Conservation (phyloP, 1,140 invertebrate species). For the Sminthurides bifidus region DNA sequence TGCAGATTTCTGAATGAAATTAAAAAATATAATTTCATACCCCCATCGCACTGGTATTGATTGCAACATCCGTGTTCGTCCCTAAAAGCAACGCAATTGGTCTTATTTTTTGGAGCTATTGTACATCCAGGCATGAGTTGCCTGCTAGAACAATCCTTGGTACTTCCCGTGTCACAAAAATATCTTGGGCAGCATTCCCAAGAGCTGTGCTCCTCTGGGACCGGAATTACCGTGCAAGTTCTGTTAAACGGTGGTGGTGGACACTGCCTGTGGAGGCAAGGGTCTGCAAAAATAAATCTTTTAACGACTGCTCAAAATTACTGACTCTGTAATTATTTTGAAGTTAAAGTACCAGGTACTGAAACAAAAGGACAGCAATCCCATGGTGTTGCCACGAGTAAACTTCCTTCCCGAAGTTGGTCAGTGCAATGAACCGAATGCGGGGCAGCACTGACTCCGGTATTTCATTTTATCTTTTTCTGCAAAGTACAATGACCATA, state of each 20-base stretch:
- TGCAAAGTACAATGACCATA: background rate
- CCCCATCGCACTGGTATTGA: conserved; percentile 25
- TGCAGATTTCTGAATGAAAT: background rate
- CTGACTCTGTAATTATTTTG: background rate
- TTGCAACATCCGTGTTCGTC: conserved; percentile 20
- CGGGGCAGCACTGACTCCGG: conserved; percentile 7
- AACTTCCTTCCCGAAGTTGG: background rate
- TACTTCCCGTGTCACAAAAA: conserved; percentile 9
- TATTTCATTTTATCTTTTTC: conserved; percentile 20
- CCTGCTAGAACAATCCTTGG: conserved; percentile 13
- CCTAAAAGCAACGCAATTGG: conserved; percentile 17
- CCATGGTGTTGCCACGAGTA: conserved; percentile 22
- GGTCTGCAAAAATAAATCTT: conserved; percentile 6
- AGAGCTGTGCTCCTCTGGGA: background rate
- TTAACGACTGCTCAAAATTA: background rate
- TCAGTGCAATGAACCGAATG: no score
- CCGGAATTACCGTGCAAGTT: conserved; percentile 8
- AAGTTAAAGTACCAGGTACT: conserved; percentile 18
- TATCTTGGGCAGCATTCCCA: conserved; percentile 18
- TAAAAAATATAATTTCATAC: no score
- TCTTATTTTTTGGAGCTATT: conserved; percentile 13
- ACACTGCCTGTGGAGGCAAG: conserved; percentile 12
- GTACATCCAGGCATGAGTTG: conserved; percentile 17
- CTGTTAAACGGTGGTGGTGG: conserved; percentile 16
- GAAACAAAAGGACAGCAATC: conserved; percentile 18